Conservation (phyloP, 2,888 invertebrate genomes). For the Eristalinus aeneus region DNA sequence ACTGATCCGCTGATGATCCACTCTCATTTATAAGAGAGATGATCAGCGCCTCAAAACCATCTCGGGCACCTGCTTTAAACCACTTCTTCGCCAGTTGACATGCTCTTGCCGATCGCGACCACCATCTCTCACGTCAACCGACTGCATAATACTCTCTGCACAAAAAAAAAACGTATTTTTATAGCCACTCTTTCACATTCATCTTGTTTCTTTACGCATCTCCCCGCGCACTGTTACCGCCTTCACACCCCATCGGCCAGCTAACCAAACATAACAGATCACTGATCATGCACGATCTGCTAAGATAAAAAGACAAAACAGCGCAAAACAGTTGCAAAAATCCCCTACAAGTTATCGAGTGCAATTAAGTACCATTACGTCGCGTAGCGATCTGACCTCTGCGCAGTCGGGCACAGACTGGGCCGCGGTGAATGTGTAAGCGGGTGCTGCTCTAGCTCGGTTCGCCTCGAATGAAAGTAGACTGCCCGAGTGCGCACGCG, state of each 20-base stretch:
- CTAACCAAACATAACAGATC: slow-evolving; percentile 9
- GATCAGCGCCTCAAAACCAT: neutral
- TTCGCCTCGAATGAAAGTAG: slow-evolving; percentile 54
- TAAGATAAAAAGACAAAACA: slow-evolving; percentile 6
- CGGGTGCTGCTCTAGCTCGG: slow-evolving; percentile 26
- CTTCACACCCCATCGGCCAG: neutral
- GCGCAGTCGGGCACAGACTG: slow-evolving; percentile 32
- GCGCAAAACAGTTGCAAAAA: slow-evolving; percentile 54
- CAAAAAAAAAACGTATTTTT: neutral
- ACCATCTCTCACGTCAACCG: neutral
- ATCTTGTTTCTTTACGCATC: neutral
- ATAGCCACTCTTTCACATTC: neutral
- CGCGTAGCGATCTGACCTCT: slow-evolving; percentile 58
- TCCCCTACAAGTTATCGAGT: slow-evolving; percentile 49
- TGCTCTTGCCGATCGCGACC: neutral
- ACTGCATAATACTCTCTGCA: neutral
- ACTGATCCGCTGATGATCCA: neutral
- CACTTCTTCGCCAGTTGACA: neutral
- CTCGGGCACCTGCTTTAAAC: neutral
- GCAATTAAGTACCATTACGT: slow-evolving; percentile 67
- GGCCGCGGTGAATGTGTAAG: slow-evolving; percentile 18
- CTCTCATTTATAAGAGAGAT: neutral
- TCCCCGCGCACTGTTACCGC: neutral
- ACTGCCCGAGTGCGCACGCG: slow-evolving; percentile 26
- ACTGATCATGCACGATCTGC: slow-evolving; percentile 40